Evolutionary conservation across 1,140 invertebrate genomes (phyloP).

Genomic region (Drepana arcuata): DNA sequence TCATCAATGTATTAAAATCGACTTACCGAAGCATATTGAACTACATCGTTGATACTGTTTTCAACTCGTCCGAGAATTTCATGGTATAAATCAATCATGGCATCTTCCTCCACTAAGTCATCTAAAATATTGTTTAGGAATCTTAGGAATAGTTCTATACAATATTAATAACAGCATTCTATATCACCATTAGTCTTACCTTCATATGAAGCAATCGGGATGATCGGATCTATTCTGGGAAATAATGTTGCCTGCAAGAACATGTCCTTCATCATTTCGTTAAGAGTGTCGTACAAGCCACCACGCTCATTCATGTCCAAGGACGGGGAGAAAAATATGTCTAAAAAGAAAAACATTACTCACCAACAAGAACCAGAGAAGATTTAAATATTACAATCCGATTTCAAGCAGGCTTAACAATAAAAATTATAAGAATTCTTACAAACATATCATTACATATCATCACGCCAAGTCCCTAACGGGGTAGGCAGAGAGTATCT

Average conservation of each 20-base stretch:
- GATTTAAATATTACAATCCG: no score
- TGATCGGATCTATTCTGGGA: slow-evolving; percentile 50
- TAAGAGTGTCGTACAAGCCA: slow-evolving; percentile 49
- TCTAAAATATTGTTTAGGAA: slow-evolving; percentile 44
- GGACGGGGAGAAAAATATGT: slow-evolving; percentile 61
- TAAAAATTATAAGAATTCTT: no score
- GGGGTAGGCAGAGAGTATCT: no score
- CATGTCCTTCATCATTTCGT: slow-evolving; percentile 67
- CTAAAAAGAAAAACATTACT: no score
- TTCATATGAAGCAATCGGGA: slow-evolving; percentile 51
- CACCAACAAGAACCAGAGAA: no score
- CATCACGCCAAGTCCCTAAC: no score
- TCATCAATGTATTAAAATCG: not conserved
- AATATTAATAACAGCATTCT: not conserved
- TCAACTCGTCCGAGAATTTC: slow-evolving; percentile 54
- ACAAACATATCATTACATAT: no score
- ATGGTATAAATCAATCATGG: slow-evolving; percentile 57
- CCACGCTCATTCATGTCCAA: slow-evolving; percentile 46
- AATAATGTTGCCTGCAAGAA: slow-evolving; percentile 60
- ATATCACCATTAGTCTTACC: slow-evolving; percentile 18
- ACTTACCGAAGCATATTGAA: slow-evolving; percentile 50
- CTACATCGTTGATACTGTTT: slow-evolving; percentile 50
- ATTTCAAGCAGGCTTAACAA: no score
- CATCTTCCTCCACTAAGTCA: slow-evolving; percentile 45
- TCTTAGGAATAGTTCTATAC: not conserved